Percentiles rank a stretch among this genome's conserved stretches.
Evolutionary conservation across 2,888 invertebrate species (phyloP).

Genomic region (Chalcis sispes): DNA sequence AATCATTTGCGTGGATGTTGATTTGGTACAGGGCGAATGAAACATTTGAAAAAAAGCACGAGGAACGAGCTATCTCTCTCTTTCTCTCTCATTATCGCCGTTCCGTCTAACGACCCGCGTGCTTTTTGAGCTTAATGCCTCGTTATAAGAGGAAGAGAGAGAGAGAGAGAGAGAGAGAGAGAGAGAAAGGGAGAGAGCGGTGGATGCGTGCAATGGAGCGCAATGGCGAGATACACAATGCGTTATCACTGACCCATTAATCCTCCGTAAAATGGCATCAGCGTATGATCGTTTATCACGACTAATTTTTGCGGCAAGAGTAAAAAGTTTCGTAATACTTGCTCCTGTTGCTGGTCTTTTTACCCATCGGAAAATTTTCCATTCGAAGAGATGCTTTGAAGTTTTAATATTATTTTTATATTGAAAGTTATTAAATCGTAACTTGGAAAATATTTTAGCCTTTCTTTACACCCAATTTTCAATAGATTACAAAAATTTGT

Average conservation of each 20-base stretch:
- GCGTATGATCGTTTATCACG: constrained; percentile 43
- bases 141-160: constrained; percentile 1
- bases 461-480: too few species aligned
- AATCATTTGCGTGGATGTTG: constrained; percentile 23
- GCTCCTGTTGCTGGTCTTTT: too few species aligned
- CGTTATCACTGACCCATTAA: constrained; percentile 60
- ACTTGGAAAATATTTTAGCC: too few species aligned
- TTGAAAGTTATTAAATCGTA: too few species aligned
- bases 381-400: not conserved
- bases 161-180: too few species aligned
- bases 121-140: constrained; percentile 53
- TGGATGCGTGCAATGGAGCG: constrained; percentile 53
- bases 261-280: constrained; percentile 47
- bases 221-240: constrained; percentile 58
- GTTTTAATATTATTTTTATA: constrained; percentile 1
- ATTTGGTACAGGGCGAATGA: not conserved
- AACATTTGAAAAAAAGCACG: constrained; percentile 1
- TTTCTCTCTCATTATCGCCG: constrained; percentile 56
- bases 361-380: constrained; percentile 9
- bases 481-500: too few species aligned
- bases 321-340: not conserved
- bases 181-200: too few species aligned
- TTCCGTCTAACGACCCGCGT: constrained; percentile 50
- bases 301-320: constrained; percentile 29
- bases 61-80: not conserved